A percentile compares a stretch with the other conserved stretches of the same genome.
These are phyloP conservation scores for Bos javanicus DNA, from an alignment of 2,113 vertebrate genomes.

Conservation along the genomic window DNA sequence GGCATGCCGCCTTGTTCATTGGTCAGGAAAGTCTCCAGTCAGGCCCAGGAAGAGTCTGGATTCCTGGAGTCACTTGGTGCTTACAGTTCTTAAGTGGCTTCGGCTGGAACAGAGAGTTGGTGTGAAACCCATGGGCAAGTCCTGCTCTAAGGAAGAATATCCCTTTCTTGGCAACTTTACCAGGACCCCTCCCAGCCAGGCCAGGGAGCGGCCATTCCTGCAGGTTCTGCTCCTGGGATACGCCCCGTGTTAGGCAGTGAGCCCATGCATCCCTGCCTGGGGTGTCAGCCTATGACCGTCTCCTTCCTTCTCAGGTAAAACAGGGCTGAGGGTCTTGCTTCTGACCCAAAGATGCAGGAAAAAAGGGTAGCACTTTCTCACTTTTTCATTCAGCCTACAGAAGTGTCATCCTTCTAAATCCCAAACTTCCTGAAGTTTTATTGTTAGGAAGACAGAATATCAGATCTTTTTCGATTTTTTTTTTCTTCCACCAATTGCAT, in stretches of 20 bases:
- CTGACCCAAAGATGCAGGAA: neutral
- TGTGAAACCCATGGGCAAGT: neutral
- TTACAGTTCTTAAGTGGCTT: neutral
- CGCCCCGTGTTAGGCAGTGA: rapidly evolving
- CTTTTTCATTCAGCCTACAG: neutral
- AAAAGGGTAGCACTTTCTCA: neutral
- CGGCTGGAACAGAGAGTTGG: neutral
- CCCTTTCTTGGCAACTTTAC: neutral
- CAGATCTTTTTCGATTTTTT: neutral
- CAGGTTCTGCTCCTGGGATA: no score
- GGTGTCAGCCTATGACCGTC: neutral
- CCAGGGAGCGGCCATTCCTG: neutral
- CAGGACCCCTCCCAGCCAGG: neutral
- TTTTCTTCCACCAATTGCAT: neutral
- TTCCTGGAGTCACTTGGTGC: neutral
- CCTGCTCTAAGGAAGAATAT: neutral
- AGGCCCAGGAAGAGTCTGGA: neutral
- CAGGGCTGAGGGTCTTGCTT: neutral
- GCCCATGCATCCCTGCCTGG: rapidly evolving
- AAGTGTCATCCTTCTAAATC: neutral
- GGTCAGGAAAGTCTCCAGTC: neutral
- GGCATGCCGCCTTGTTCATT: neutral
- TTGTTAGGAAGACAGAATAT: neutral
- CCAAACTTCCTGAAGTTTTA: neutral
- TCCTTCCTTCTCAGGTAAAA: neutral